A percentile compares a stretch with the other conserved stretches of the same genome.
phyloP scores from a whole-genome alignment of 1,140 invertebrate species.

The Hirudo medicinalis region DNA sequence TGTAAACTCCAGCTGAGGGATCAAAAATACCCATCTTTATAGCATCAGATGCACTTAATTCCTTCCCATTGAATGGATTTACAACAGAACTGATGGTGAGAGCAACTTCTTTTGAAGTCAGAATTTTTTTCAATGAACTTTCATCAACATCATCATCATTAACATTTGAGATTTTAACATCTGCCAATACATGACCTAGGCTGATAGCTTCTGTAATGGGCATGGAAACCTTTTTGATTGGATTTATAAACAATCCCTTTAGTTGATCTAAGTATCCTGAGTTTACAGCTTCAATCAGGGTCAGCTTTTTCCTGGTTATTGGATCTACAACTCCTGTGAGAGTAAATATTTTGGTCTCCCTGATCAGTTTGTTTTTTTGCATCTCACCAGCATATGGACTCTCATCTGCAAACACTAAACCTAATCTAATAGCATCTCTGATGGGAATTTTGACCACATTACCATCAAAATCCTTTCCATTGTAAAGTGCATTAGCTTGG shows the following conservation, averaged over 20 bases:
- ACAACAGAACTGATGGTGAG: slow-evolving; percentile 42
- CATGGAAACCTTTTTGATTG: slow-evolving; percentile 57
- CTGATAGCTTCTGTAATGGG: slow-evolving; percentile 66
- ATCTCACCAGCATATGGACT: slow-evolving; percentile 24
- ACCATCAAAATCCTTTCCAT: slow-evolving; percentile 59
- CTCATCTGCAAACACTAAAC: slow-evolving; percentile 30
- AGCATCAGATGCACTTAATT: slow-evolving; percentile 35
- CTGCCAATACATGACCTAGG: slow-evolving; percentile 51
- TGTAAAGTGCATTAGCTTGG: slow-evolving; percentile 48
- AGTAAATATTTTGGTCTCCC: slow-evolving; percentile 38
- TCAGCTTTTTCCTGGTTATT: slow-evolving; percentile 42
- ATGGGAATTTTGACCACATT: slow-evolving; percentile 39
- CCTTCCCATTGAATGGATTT: slow-evolving; percentile 35
- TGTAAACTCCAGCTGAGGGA: slow-evolving; percentile 33
- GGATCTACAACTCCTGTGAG: slow-evolving; percentile 57
- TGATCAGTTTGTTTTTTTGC: slow-evolving; percentile 30
- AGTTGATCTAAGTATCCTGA: slow-evolving; percentile 69
- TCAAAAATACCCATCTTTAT: slow-evolving; percentile 34
- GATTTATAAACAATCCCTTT: slow-evolving; percentile 62
- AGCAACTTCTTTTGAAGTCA: slow-evolving; percentile 64
- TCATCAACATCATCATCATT: slow-evolving; percentile 50
- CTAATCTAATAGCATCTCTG: slow-evolving; percentile 24
- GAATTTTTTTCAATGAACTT: slow-evolving; percentile 33
- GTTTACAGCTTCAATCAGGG: slow-evolving; percentile 63
- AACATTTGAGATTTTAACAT: slow-evolving; percentile 56